Evolutionary conservation across 2,113 vertebrate genomes (phyloP), one percentile per base, ranked within the genome.

Genomic region (Psilopogon haemacephalus): DNA sequence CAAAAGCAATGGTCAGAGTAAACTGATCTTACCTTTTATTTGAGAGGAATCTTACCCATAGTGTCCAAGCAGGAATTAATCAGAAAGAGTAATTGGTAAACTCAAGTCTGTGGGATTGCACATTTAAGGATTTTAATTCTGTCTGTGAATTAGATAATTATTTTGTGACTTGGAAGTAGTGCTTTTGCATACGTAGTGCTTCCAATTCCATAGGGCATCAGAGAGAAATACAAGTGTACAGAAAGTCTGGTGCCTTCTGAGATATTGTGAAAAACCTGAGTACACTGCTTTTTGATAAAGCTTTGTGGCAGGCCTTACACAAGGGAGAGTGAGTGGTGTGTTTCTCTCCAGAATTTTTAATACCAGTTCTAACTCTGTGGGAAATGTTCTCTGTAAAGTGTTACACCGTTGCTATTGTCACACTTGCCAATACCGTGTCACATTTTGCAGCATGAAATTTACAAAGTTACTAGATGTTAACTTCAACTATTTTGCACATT

Each of bases 291-390:
- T 32, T 42, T 44, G 32, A 32, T 28, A 10, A 44, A 72, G 17
- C 26, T 38, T 78, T 87, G n/a, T 71, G 54, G 59, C 78, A 86
- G 58, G 64, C 37, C 86, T 6, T 59, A 37, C 26, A 5, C 58
- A 35, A 77, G 27, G 48, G 35, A 30, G 26, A 76, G 21, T 79
- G 2, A 1, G 44, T 50, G 62, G 46, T 40, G n/a, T 68, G 46
- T 80, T 88, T 90, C 88, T 70, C 21, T 35, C 55, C 42, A 58
- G 79, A 88, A 95, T 79, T 94, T 94, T 88, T 65, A 89, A 86
- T 62, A 85, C 63, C 38, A 48, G 24, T 86, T 93, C 84, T 92
- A 68, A 21, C 44, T 94, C 40, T 38, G 67, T 27, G 64, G 87
- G 59, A 75, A 81, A 55, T 58, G 30, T 71, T 93, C n/a, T 23